Evolutionary conservation across 2,888 invertebrate species (phyloP), one percentile per base, ranked within the genome.

Genomic region (Adineta ricciae): DNA sequence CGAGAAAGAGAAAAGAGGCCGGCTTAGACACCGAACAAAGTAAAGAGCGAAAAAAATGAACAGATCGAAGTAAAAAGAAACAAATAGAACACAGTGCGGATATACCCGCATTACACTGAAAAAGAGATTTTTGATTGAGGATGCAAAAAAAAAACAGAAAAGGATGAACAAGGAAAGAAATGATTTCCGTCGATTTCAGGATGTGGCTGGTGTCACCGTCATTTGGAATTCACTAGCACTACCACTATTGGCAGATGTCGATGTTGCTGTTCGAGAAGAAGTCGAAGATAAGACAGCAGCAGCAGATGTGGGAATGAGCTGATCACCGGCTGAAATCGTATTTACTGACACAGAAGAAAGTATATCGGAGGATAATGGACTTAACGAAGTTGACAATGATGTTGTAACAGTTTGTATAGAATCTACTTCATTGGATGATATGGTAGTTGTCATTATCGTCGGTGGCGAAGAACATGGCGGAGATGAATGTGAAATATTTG

Each of bases 131-230:
- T 64, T 64, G 64, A 64, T 64, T 64, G 64, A 64, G 64, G 64
- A 64, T 64, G 32, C 9, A n/a, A 64, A 64, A 32, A 64, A 64
- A 1, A 50, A 9, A 24, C 19, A 52, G 7, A 32, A 32, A 64
- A 32, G 64, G 32, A 64, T 32, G 32, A 32, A 32, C 32, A 19
- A 5, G 19, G 2, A 3, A 64, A 7, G 19, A 32, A 32, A 64
- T 27, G 32, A 64, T 19, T 64, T 64, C 16, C 27, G 19, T 64
- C 27, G 64, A 64, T 64, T 19, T 64, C 32, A 64, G 64, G 32
- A 64, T 64, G 64, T 64, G 19, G 64, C 64, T 64, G 64, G 64
- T 64, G 64, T 64, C 64, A 64, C 64, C 64, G 64, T 64, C 64
- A 64, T 32, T 64, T 64, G 64, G 32, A 64, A 64, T 64, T 64